phyloP scores from a whole-genome alignment of 1,140 invertebrate species.

The Macrotrachela quadricornifera region DNA sequence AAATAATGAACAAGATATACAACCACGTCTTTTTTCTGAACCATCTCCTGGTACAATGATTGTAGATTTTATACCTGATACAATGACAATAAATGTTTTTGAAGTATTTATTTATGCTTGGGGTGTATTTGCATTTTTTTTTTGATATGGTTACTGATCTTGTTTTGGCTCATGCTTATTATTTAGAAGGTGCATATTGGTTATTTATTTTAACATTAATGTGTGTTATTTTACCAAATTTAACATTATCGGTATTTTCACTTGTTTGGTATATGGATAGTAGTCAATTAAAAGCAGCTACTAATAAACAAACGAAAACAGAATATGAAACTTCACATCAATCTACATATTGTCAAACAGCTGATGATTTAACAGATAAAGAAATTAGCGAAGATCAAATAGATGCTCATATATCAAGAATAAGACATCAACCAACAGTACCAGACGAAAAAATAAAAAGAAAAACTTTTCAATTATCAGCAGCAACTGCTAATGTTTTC shows the following conservation, averaged over 20 bases:
- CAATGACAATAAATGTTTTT: constrained; percentile 3
- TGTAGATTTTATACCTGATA: constrained; percentile 1
- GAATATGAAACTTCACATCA: no score
- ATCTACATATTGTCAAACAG: no score
- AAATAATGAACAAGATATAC: no score
- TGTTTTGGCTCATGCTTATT: constrained; percentile 2
- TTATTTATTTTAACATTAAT: constrained; percentile 2
- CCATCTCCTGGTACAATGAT: no score
- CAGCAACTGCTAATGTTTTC: neutral
- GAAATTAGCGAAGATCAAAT: no score
- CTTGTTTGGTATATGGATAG: constrained; percentile 7
- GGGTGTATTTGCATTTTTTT: constrained; percentile 8
- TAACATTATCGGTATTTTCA: constrained; percentile 5
- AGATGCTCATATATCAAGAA: neutral
- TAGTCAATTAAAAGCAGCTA: neutral
- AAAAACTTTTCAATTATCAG: no score
- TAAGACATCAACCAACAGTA: neutral
- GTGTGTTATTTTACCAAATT: constrained; percentile 7
- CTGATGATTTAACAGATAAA: no score
- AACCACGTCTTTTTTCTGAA: no score
- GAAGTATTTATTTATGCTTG: constrained; percentile 9
- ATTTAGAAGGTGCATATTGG: neutral
- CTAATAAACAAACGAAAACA: constrained; percentile 1
- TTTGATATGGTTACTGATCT: constrained; percentile 5
- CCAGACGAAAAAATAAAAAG: neutral